These are phyloP conservation scores for Spinus pinus DNA, from an alignment of 2,797 vertebrate genomes.

Conservation along the genomic window DNA sequence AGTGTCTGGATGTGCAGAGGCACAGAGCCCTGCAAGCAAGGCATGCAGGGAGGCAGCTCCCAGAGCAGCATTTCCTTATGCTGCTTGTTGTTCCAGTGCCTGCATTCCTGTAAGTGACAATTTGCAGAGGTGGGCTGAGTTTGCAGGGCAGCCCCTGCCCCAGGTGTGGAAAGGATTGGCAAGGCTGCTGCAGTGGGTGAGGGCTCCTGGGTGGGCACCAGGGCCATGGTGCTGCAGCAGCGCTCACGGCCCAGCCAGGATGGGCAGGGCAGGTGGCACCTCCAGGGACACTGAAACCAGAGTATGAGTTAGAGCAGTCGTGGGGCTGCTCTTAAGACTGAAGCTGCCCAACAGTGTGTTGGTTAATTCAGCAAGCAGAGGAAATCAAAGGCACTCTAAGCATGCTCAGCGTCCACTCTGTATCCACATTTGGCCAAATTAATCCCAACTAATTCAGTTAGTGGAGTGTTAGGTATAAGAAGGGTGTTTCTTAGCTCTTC, in stretches of 20 bases:
- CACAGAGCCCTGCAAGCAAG: accelerated
- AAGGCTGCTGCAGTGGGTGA: neutral
- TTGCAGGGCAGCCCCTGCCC: neutral
- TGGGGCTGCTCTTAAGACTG: neutral
- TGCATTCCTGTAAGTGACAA: neutral
- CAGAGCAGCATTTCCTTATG: neutral
- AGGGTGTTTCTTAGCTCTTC: neutral
- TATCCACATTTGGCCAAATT: neutral
- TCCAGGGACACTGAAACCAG: neutral
- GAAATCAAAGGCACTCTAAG: neutral
- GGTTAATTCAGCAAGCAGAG: neutral
- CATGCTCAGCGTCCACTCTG: neutral
- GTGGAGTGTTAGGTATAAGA: neutral
- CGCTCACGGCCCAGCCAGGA: accelerated
- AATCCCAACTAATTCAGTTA: neutral
- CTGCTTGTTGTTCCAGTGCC: accelerated
- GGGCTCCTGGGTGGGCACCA: accelerated
- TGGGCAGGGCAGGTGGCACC: neutral
- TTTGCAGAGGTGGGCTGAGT: neutral
- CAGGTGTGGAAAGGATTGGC: neutral
- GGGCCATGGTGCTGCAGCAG: neutral
- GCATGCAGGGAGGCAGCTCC: neutral
- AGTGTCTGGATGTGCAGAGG: neutral
- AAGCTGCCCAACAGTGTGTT: neutral
- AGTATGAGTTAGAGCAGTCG: neutral